Evolutionary conservation across 2,797 vertebrate genomes (phyloP).

Genomic region (Anabacerthia variegaticeps): DNA sequence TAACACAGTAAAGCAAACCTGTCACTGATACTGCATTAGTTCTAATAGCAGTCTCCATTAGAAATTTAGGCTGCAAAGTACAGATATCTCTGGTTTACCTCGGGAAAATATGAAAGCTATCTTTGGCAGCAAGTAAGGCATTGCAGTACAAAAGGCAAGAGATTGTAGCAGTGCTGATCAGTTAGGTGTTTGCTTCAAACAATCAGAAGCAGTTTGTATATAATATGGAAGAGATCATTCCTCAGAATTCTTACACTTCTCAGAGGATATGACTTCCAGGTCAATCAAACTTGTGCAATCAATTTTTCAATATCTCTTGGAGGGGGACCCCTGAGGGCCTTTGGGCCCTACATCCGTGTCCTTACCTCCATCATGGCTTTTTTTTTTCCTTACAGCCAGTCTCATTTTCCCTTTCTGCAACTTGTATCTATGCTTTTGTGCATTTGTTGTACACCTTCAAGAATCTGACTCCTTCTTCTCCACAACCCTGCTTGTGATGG

Average conservation of each 20-base stretch:
- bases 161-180: neutral
- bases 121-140: neutral
- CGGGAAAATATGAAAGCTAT: neutral
- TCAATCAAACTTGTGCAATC: neutral
- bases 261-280: neutral
- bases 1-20: fast-evolving
- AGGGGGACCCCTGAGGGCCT: neutral
- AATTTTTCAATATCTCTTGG: neutral
- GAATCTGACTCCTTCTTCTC: neutral
- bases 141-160: neutral
- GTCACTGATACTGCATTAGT: neutral
- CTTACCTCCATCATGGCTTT: neutral
- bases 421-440: neutral
- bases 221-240: neutral
- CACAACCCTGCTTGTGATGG: neutral
- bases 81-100: neutral
- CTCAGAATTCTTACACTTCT: neutral
- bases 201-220: neutral
- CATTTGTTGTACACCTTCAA: neutral
- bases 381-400: neutral
- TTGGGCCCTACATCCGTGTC: neutral
- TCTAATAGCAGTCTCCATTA: neutral
- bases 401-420: neutral
- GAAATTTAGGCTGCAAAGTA: neutral
- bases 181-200: neutral